Base-by-base conservation (phyloP, 1,140 invertebrate species). In the Drosophila ambigua region DNA sequence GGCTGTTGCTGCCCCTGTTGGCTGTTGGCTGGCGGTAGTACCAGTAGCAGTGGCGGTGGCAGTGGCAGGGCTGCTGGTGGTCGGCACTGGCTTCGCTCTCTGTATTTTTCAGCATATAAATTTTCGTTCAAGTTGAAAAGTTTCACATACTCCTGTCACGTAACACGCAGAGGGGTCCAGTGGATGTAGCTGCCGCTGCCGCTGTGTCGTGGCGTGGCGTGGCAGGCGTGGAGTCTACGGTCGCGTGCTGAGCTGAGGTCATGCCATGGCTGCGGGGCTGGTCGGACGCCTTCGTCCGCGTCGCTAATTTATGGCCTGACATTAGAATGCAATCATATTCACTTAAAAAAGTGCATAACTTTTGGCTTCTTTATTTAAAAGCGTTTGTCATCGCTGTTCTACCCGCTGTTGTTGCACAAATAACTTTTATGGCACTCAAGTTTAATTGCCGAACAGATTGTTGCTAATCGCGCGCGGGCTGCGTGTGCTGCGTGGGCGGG, bases 271-370 rank as follows among this genome's bases (percentile, higher is more conserved):
- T 4, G 35, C 11, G 35, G 35, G 35, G 31, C 31, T 8, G 31
- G 31, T 9, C 23, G 15, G n/a, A 16, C 35, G 68, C 49, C 50
- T 43, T 39, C 44, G 72, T 76, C 66, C 67, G 67, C 77, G 77
- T 64, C 59, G 82, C 82, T 85, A 85, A 85, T 85, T 85, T 85
- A 85, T 85, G 82, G 62, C 77, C 72, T 75, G 81, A 87, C 81
- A 85, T 85, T 85, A 85, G 81, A 85, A 85, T 87, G 81, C 81
- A 85, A 85, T 85, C 81, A 85, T 85, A 85, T 85, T 85, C 81
- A 85, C 81, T 85, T 85, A 85, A 79, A 83, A 82, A 83, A 75
- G 72, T 75, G 72, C 73, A 76, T 76, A 76, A 76, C 73, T 76
- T 76, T 75, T 74, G 45, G 55, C 63, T 67, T 49, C 46, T 39